A percentile compares a stretch with the other conserved stretches of the same genome.
phyloP scores from a whole-genome alignment of 1,140 invertebrate species.

The Heliconius eleuchia region DNA sequence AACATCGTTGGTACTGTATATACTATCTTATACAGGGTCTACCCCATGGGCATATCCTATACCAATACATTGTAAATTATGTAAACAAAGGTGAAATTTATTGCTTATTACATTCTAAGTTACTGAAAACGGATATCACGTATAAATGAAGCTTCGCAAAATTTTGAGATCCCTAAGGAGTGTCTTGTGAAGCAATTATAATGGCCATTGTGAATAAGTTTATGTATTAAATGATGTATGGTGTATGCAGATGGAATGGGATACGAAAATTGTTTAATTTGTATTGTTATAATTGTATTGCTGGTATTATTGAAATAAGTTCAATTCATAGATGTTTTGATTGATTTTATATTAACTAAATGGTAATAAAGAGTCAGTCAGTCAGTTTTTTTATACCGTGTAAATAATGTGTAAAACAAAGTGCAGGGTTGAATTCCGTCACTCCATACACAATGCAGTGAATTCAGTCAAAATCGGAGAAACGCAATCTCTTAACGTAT shows the following conservation, averaged over 20 bases:
- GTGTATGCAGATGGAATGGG: background rate
- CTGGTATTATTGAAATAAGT: too few relatives aligned
- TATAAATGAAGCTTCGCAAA: slow-evolving; percentile 26
- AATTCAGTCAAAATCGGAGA: too few relatives aligned
- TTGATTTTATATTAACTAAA: too few relatives aligned
- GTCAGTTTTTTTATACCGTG: too few relatives aligned
- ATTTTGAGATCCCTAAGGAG: slow-evolving; percentile 25
- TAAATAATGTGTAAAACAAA: too few relatives aligned
- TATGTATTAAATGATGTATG: slow-evolving; percentile 1
- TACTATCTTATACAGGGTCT: background rate
- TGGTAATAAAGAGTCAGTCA: too few relatives aligned
- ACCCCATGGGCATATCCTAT: slow-evolving; percentile 15
- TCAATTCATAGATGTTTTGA: too few relatives aligned
- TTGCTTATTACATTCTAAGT: slow-evolving; percentile 49
- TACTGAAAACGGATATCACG: slow-evolving; percentile 32
- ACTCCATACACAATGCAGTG: too few relatives aligned
- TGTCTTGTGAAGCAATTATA: slow-evolving; percentile 11
- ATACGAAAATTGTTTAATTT: background rate
- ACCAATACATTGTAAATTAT: slow-evolving; percentile 39
- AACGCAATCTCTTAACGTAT: too few relatives aligned
- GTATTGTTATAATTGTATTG: background rate
- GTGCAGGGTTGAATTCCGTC: too few relatives aligned
- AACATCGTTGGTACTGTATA: background rate
- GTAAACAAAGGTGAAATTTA: slow-evolving; percentile 60
- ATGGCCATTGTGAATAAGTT: background rate